Percentiles rank a stretch among this genome's conserved stretches.
Conservation (phyloP, 2,113 vertebrate genomes). For the Eptesicus fuscus region DNA sequence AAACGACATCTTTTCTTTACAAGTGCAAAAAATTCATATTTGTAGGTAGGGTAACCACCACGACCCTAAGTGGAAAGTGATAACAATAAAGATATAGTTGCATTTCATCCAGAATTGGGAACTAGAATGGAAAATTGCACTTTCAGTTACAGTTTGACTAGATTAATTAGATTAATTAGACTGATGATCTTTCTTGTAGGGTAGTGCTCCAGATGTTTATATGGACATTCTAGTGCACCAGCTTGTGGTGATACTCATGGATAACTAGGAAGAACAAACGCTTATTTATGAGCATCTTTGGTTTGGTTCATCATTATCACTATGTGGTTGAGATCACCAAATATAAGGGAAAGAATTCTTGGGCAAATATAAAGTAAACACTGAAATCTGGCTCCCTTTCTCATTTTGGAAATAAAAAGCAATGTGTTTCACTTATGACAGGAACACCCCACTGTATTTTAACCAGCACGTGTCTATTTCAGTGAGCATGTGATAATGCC, state of each 20-base stretch:
- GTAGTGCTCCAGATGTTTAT: background rate
- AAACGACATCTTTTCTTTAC: background rate
- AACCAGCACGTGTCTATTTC: constrained; percentile 57
- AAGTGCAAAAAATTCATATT: background rate
- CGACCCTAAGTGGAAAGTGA: background rate
- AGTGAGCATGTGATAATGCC: constrained; percentile 43
- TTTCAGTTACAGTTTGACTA: background rate
- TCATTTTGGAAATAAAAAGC: background rate
- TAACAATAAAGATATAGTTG: background rate
- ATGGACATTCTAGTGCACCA: background rate
- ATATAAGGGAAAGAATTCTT: background rate
- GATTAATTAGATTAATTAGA: background rate
- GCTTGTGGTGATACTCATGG: background rate
- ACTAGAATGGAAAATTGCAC: background rate
- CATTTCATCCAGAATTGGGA: background rate
- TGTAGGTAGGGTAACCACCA: background rate
- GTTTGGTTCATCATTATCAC: background rate
- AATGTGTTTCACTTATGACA: constrained; percentile 20
- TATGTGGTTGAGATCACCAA: background rate
- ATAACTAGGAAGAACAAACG: background rate
- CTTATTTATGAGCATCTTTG: background rate
- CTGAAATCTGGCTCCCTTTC: background rate
- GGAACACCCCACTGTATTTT: constrained; percentile 54
- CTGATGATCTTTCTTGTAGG: background rate
- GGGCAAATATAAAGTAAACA: background rate